These are phyloP conservation scores for Odontamblyopus rebecca DNA, from an alignment of 2,797 vertebrate species.

Conservation along the genomic window DNA sequence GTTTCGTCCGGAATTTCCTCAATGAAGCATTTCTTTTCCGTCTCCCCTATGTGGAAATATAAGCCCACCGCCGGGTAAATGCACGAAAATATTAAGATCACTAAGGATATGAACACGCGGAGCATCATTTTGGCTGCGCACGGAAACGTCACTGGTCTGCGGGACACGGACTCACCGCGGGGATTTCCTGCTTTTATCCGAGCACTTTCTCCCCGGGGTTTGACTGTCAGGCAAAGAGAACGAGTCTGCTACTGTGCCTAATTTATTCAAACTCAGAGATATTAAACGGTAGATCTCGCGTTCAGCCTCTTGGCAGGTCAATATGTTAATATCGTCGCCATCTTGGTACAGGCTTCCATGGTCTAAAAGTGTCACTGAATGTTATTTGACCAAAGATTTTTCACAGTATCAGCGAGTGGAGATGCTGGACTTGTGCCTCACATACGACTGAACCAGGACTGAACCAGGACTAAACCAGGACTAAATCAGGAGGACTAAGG, in stretches of 20 bases:
- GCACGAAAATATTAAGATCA: slow-evolving; percentile 54
- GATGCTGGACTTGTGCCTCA: too few relatives aligned
- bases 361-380: too few relatives aligned
- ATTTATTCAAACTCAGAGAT: too few relatives aligned
- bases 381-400: too few relatives aligned
- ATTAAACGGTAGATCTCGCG: too few relatives aligned
- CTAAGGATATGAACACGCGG: slow-evolving; percentile 20
- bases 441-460: too few relatives aligned
- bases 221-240: slow-evolving; percentile 22
- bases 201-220: rapidly evolving
- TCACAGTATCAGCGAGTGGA: too few relatives aligned
- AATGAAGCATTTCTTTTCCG: slow-evolving; percentile 92
- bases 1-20: slow-evolving; percentile 93
- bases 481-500: too few relatives aligned
- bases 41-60: slow-evolving; percentile 94
- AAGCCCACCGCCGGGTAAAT: slow-evolving; percentile 68
- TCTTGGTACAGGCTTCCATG: too few relatives aligned
- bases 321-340: too few relatives aligned
- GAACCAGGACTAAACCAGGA: too few relatives aligned
- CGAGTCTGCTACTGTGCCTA: neutral
- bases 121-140: slow-evolving; percentile 63
- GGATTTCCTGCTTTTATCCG: slow-evolving; percentile 52
- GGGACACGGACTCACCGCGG: slow-evolving; percentile 64
- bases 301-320: too few relatives aligned
- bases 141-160: slow-evolving; percentile 47